phyloP scores from a whole-genome alignment of 2,113 vertebrate species.

The Aplodontia rufa region DNA sequence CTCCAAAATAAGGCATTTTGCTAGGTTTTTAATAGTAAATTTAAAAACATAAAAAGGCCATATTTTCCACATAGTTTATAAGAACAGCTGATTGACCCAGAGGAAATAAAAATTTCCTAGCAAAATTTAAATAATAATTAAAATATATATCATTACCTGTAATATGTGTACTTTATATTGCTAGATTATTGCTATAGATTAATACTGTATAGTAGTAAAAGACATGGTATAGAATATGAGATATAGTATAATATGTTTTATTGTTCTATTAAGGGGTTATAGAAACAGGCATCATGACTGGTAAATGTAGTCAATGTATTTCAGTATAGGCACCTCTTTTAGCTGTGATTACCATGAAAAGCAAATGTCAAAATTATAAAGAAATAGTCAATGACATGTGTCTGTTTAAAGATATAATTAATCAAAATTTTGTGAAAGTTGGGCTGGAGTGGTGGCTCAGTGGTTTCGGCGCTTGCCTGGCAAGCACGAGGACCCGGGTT shows the following conservation, averaged over 20 bases:
- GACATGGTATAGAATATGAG: neutral
- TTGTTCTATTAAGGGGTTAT: neutral
- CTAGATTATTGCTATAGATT: neutral
- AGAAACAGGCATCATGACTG: neutral
- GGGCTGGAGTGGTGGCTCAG: no score
- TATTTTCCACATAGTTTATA: neutral
- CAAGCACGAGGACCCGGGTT: no score
- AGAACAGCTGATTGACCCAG: neutral
- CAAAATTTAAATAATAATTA: neutral
- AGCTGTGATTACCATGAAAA: neutral
- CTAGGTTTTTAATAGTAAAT: neutral
- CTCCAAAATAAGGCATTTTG: neutral
- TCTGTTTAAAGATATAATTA: neutral
- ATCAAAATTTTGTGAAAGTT: no score
- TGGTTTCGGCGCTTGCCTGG: no score
- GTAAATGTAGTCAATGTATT: neutral
- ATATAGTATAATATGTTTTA: neutral
- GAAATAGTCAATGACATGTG: neutral
- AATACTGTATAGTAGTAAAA: neutral
- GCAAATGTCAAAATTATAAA: neutral
- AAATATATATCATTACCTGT: neutral
- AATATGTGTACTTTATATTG: neutral
- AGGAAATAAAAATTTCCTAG: neutral
- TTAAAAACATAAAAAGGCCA: constrained; percentile 1
- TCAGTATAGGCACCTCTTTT: neutral